Evolutionary conservation across 2,888 invertebrate species (phyloP).

Genomic region (Agrenia bidenticulata): DNA sequence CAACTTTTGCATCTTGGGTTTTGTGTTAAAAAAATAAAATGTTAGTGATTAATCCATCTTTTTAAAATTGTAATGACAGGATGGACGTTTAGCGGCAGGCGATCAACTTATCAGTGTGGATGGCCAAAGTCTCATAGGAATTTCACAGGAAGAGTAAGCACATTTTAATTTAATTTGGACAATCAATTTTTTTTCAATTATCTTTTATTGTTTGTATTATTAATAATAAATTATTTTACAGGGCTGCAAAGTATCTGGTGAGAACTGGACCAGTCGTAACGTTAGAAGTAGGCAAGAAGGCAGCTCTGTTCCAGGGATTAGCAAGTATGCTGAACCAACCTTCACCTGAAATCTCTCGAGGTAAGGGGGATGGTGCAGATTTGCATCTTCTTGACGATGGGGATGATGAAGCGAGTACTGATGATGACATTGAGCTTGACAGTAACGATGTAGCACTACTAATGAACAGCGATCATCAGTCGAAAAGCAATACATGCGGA

Average conservation of each 20-base stretch:
- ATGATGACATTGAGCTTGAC: slow-evolving; percentile 23
- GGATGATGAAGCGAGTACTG: slow-evolving; percentile 31
- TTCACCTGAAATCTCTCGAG: slow-evolving; percentile 76
- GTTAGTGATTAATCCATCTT: too few species aligned
- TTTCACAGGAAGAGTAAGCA: slow-evolving; percentile 69
- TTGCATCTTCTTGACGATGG: slow-evolving; percentile 28
- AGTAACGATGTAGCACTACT: slow-evolving; percentile 2
- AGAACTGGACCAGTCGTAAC: slow-evolving; percentile 91
- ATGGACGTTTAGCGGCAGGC: slow-evolving; percentile 92
- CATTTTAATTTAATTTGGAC: too few species aligned
- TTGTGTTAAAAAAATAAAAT: too few species aligned
- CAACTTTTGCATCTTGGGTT: too few species aligned
- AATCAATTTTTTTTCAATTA: slow-evolving; percentile 28
- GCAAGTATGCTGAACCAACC: slow-evolving; percentile 86
- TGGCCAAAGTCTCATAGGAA: slow-evolving; percentile 86
- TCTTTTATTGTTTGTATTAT: slow-evolving; percentile 36
- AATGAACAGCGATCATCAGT: slow-evolving; percentile 17
- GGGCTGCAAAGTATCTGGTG: slow-evolving; percentile 94
- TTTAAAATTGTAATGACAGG: too few species aligned
- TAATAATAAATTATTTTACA: slow-evolving; percentile 54
- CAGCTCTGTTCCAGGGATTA: slow-evolving; percentile 93
- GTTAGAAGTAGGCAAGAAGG: slow-evolving; percentile 95
- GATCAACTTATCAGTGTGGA: slow-evolving; percentile 97
- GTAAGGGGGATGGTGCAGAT: slow-evolving; percentile 57
- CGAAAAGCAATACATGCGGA: neutral